Base-by-base conservation (phyloP, 2,888 invertebrate genomes). In the Petrolisthes cinctipes region DNA sequence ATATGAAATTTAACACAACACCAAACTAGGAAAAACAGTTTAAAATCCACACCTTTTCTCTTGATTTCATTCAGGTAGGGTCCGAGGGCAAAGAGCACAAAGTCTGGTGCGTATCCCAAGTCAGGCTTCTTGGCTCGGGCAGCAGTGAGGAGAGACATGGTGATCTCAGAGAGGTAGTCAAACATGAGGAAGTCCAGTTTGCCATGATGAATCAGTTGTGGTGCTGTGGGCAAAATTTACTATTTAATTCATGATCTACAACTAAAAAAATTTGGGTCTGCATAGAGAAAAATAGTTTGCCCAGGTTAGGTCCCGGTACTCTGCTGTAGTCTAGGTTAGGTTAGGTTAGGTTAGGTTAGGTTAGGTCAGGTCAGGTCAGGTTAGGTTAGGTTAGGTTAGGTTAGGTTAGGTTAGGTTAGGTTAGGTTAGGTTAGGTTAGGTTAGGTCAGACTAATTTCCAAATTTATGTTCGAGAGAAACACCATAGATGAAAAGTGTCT, bases 111-210 rank as follows among this genome's bases (percentile, higher is more conserved):
- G 92, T 93, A 94, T 14, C 93, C 93, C 91, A 93, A 91, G 4
- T 93, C 92, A 56, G 93, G 93, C 82, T 92, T 92, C 91, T 93
- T 94, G 57, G 92, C 91, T 90, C 93, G 92, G 5, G 93, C 93
- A 83, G 93, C 93, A 5, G 93, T 93, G 57, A 94, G 92, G 11
- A 94, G 92, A 5, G 94, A 94, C 94, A 94, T 94, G 54, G 94
- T 94, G 61, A 94, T 93, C 91, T 94, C 94, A 14, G 94, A 94
- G 68, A 94, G 91, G 91, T 94, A 94, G 91, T 94, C 94, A 91
- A 93, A 92, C 82, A 94, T 93, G 71, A 94, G 92, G 91, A 92
- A 94, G 91, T 94, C 93, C 23, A 94, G 79, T 23, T 93, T 92
- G 17, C 93, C 93, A 86, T 92, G 91, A 86, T 93, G 92, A 4